Evolutionary conservation across 2,113 vertebrate species (phyloP).

Genomic region (Panthera uncia): DNA sequence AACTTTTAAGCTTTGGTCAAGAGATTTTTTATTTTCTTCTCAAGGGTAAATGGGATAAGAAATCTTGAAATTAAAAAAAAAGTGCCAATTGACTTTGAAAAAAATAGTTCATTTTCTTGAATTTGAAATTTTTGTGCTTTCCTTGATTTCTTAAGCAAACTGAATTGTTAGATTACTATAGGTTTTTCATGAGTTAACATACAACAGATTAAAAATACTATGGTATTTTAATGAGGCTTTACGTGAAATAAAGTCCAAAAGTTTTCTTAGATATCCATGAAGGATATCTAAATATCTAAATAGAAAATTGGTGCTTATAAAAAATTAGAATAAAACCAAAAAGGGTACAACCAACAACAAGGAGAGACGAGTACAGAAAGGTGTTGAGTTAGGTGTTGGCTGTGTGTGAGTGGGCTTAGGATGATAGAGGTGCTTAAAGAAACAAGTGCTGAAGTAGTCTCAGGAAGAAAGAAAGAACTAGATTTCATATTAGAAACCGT

Average conservation of each 20-base stretch:
- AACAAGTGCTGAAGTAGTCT: not conserved
- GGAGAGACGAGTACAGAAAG: not conserved
- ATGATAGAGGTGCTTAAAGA: not conserved
- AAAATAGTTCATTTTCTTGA: not conserved
- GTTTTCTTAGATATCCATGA: not conserved
- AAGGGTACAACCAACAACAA: not conserved
- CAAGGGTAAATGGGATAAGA: not conserved
- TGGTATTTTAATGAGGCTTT: not conserved
- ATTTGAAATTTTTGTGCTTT: not conserved
- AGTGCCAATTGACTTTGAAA: not conserved
- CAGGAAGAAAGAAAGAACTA: not conserved
- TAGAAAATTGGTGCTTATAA: not conserved
- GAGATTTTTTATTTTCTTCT: conserved; percentile 25
- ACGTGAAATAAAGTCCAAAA: not conserved
- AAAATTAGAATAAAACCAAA: not conserved
- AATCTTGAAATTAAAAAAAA: not conserved
- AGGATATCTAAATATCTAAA: not conserved
- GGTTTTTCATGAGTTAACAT: not conserved
- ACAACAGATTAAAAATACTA: not conserved
- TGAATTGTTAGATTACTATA: not conserved
- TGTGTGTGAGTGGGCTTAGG: not conserved
- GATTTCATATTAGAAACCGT: not conserved
- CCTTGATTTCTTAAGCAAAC: not conserved
- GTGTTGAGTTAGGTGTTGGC: not conserved
- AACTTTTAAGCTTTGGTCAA: not conserved